Evolutionary conservation across 2,113 vertebrate species (phyloP).

Genomic region (Thamnophis sirtalis): DNA sequence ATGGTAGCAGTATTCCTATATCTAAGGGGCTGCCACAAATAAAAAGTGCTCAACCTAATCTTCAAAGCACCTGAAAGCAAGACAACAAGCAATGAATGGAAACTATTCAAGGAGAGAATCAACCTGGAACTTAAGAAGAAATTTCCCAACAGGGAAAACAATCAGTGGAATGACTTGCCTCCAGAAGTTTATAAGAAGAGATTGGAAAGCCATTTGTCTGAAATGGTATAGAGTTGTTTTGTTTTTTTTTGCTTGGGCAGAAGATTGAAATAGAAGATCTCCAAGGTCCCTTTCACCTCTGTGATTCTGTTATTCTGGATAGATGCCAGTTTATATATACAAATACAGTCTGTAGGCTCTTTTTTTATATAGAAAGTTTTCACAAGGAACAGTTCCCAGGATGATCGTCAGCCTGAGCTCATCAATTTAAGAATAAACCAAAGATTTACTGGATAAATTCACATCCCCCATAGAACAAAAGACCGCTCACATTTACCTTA

Average conservation of each 20-base stretch:
- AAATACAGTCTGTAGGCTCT: conserved; percentile 23
- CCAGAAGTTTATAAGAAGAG: background rate
- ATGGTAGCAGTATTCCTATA: background rate
- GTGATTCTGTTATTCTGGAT: background rate
- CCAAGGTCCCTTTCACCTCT: background rate
- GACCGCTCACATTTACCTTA: background rate
- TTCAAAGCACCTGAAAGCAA: background rate
- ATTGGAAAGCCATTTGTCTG: background rate
- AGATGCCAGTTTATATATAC: conserved; percentile 8
- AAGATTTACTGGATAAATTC: conserved; percentile 34
- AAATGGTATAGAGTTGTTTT: background rate
- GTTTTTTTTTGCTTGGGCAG: background rate
- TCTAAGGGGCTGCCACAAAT: background rate
- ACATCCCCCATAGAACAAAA: conserved; percentile 25
- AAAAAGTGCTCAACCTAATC: background rate
- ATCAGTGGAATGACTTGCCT: background rate
- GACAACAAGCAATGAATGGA: background rate
- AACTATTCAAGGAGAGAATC: background rate
- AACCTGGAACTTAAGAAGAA: background rate
- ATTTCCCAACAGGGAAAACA: background rate
- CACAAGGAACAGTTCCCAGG: background rate
- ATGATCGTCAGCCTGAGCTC: conserved; percentile 50
- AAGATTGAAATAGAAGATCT: background rate
- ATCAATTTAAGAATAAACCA: conserved; percentile 39
- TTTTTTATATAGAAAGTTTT: conserved; percentile 32